These are phyloP conservation scores for Cephus runcator DNA, from an alignment of 2,888 invertebrate species.

Conservation along the genomic window DNA sequence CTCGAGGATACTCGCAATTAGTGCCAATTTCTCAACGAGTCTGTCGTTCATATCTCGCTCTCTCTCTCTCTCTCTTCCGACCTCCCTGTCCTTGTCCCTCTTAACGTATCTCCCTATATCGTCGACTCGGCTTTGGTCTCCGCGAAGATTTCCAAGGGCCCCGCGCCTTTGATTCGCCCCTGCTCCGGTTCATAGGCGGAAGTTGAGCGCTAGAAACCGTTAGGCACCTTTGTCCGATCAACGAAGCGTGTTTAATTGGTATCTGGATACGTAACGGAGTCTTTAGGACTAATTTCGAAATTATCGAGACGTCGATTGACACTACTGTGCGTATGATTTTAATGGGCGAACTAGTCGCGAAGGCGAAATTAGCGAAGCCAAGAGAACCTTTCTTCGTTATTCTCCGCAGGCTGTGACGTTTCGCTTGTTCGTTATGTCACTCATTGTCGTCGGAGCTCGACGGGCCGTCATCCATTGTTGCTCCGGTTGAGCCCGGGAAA, in stretches of 20 bases:
- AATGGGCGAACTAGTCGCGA: not conserved
- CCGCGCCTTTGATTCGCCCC: not conserved
- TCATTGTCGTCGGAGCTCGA: not conserved
- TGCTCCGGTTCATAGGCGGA: not conserved
- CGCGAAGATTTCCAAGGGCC: not conserved
- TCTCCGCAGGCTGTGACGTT: not conserved
- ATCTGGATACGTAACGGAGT: not conserved
- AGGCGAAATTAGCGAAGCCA: not conserved
- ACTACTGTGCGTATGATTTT: not conserved
- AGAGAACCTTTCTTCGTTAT: not conserved
- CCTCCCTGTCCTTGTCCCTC: too few species aligned
- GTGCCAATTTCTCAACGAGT: constrained; percentile 8
- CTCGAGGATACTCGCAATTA: constrained; percentile 14
- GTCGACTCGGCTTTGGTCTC: not conserved
- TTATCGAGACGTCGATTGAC: not conserved
- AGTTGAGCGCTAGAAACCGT: not conserved
- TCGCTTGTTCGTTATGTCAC: not conserved
- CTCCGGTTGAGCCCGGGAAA: not conserved
- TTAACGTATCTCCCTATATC: not conserved
- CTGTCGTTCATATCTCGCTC: not conserved
- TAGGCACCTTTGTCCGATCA: not conserved
- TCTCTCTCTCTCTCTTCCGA: too few species aligned
- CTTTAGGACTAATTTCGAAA: not conserved
- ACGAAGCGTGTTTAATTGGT: not conserved
- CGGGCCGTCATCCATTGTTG: not conserved